phyloP scores from a whole-genome alignment of 2,113 vertebrate species.

The Corythoichthys intestinalis region DNA sequence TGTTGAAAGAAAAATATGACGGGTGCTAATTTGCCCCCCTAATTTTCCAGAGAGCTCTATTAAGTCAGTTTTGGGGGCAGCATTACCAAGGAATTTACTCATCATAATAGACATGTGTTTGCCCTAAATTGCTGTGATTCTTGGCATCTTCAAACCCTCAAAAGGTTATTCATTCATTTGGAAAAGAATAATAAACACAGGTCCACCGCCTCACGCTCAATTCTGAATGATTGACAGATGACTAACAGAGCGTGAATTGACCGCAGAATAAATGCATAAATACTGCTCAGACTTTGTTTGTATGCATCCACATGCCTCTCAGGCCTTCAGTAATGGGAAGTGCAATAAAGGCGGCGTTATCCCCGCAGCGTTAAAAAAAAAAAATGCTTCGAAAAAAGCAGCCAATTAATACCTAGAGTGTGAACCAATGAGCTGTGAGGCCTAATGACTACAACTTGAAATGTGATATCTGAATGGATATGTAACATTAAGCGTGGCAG shows the following conservation, averaged over 20 bases:
- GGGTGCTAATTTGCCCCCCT: no score
- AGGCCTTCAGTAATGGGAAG: constrained; percentile 73
- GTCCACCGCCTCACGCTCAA: neutral
- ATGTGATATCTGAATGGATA: constrained; percentile 86
- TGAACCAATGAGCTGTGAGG: constrained; percentile 88
- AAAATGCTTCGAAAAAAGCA: constrained; percentile 35
- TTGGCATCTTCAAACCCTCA: no score
- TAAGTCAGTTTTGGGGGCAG: no score
- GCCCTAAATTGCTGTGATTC: no score
- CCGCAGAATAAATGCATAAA: constrained; percentile 44
- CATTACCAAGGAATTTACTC: no score
- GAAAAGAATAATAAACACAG: constrained; percentile 2
- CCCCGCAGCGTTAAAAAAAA: constrained; percentile 53
- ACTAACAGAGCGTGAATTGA: constrained; percentile 36
- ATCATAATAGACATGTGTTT: no score
- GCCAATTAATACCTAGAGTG: constrained; percentile 80
- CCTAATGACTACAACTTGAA: constrained; percentile 86
- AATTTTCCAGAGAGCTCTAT: no score
- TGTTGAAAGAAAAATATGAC: no score
- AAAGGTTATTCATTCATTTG: constrained; percentile 28
- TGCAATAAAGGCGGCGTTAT: constrained; percentile 65
- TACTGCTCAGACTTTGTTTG: constrained; percentile 41
- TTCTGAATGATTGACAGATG: constrained; percentile 5
- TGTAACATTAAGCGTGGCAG: constrained; percentile 84
- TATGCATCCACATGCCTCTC: constrained; percentile 42